Percentiles rank a stretch among this genome's conserved stretches.
Evolutionary conservation across 2,797 vertebrate species (phyloP).

Genomic region (Pyrocephalus nanus): DNA sequence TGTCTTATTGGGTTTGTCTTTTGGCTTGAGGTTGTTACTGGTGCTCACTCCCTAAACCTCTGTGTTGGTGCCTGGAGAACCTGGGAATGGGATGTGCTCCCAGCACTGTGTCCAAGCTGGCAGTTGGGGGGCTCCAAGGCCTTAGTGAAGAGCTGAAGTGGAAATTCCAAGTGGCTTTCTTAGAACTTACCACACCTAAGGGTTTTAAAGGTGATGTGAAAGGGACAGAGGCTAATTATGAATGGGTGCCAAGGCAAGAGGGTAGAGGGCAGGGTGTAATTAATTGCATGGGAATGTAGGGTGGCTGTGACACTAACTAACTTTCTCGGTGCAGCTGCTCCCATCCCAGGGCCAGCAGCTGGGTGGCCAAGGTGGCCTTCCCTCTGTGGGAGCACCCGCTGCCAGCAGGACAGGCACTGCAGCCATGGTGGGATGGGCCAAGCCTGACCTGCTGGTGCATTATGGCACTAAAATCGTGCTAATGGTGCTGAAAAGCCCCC

Average conservation of each 20-base stretch:
- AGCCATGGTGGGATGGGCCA: background rate
- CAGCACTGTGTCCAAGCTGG: fast-evolving
- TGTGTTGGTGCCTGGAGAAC: background rate
- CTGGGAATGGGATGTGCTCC: too few relatives aligned
- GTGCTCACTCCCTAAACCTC: background rate
- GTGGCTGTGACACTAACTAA: background rate
- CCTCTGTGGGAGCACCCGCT: background rate
- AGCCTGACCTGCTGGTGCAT: background rate
- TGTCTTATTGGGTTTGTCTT: fast-evolving
- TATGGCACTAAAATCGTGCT: background rate
- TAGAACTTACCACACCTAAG: background rate
- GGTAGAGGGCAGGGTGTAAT: background rate
- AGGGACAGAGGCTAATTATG: background rate
- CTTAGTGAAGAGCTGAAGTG: fast-evolving
- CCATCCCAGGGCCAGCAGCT: background rate
- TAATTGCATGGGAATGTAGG: background rate
- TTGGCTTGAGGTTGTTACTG: background rate
- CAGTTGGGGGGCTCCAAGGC: background rate
- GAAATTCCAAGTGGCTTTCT: background rate
- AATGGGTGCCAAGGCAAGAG: background rate
- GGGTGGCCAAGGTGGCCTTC: background rate
- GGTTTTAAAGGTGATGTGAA: background rate
- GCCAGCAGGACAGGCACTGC: background rate
- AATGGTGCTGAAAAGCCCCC: background rate
- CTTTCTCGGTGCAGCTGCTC: background rate